phyloP scores from a whole-genome alignment of 2,888 invertebrate species.

The Drosophila phalerata region DNA sequence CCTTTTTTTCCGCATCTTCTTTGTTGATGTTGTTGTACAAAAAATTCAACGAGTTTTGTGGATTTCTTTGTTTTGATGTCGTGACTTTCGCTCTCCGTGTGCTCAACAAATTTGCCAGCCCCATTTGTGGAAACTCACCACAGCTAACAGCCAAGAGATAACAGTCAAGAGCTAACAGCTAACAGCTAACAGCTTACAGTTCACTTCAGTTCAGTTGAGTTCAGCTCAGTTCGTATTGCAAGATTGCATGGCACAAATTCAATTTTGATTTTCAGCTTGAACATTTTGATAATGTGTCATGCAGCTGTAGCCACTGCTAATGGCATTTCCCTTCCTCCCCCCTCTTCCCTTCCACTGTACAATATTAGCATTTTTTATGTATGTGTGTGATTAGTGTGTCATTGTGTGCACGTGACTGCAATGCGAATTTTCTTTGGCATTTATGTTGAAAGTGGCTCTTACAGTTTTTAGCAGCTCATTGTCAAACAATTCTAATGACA shows the following conservation, averaged over 20 bases:
- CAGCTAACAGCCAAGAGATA: slow-evolving; percentile 35
- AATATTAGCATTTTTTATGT: slow-evolving; percentile 5
- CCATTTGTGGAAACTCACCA: slow-evolving; percentile 68
- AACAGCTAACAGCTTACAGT: slow-evolving; percentile 29
- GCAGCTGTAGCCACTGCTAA: slow-evolving; percentile 57
- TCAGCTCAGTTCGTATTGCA: slow-evolving; percentile 32
- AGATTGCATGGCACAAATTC: slow-evolving; percentile 69
- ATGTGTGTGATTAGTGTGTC: slow-evolving; percentile 71
- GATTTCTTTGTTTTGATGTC: slow-evolving; percentile 75
- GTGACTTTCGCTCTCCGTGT: slow-evolving; percentile 57
- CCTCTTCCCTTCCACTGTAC: not conserved
- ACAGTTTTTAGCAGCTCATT: slow-evolving; percentile 59
- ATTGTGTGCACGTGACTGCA: slow-evolving; percentile 70
- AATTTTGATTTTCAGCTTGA: slow-evolving; percentile 71
- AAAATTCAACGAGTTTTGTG: slow-evolving; percentile 62
- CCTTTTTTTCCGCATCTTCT: not conserved
- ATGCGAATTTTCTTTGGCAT: slow-evolving; percentile 56
- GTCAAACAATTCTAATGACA: slow-evolving; percentile 65
- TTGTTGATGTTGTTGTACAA: slow-evolving; percentile 7
- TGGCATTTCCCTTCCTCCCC: slow-evolving; percentile 28
- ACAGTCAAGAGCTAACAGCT: slow-evolving; percentile 17
- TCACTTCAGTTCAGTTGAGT: slow-evolving; percentile 33
- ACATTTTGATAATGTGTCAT: slow-evolving; percentile 69
- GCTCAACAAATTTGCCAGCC: slow-evolving; percentile 22
- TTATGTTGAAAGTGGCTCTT: slow-evolving; percentile 28